Evolutionary conservation across 2,797 vertebrate genomes (phyloP).

Genomic region (Pampus argenteus): DNA sequence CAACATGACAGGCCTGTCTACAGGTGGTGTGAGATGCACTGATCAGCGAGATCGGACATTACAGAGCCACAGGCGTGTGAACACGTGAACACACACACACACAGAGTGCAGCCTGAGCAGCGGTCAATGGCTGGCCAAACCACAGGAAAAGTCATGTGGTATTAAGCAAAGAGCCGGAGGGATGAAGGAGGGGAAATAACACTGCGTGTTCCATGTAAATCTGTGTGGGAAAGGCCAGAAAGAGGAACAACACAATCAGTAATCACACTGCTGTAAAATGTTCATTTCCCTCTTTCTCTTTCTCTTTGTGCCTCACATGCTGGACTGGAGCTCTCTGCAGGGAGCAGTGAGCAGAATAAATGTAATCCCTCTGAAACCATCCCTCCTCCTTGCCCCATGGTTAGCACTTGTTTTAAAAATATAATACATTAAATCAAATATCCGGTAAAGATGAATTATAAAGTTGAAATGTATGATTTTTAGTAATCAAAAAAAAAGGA

Average conservation of each 20-base stretch:
- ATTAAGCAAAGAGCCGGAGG: conserved; percentile 42
- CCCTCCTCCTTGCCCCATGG: conserved; percentile 4
- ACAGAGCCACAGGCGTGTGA: conserved; percentile 53
- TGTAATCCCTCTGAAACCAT: conserved; percentile 5
- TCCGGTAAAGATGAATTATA: too few species aligned
- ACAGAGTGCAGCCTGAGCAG: conserved; percentile 14
- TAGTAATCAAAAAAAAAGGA: too few species aligned
- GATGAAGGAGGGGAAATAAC: conserved; percentile 25
- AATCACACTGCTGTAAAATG: conserved; percentile 39
- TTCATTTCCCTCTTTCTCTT: conserved; percentile 17
- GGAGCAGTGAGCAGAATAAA: conserved; percentile 42
- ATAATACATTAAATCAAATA: neutral
- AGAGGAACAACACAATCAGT: conserved; percentile 58
- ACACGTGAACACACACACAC: conserved; percentile 25
- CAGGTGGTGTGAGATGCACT: conserved; percentile 66
- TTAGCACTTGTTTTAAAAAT: conserved; percentile 17
- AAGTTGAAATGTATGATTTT: neutral
- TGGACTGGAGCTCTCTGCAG: conserved; percentile 20
- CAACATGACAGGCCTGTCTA: conserved; percentile 59
- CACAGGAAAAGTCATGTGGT: conserved; percentile 38
- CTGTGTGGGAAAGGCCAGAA: conserved; percentile 43
- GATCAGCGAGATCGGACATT: conserved; percentile 55
- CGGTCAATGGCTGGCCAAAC: conserved; percentile 24
- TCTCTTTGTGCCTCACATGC: conserved; percentile 32
- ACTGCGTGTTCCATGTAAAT: conserved; percentile 50